Conservation (phyloP, 1,140 invertebrate genomes). For the Scaptomyza montana region DNA sequence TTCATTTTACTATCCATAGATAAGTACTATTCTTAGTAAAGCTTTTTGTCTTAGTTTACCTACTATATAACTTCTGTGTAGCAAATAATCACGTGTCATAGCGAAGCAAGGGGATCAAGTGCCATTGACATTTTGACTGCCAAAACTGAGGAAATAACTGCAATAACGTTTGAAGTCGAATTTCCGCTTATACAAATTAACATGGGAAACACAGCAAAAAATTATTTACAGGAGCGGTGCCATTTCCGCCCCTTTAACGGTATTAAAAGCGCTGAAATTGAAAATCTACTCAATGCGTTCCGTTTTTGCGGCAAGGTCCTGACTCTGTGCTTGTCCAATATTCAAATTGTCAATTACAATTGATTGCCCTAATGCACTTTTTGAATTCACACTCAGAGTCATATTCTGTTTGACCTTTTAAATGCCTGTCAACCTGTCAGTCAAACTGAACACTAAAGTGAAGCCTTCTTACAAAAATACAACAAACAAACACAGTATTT, state of each 20-base stretch:
- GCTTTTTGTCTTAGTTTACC: neutral
- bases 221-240: conserved; percentile 68
- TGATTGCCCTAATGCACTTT: conserved; percentile 62
- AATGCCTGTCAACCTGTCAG: conserved; percentile 45
- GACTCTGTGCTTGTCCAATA: conserved; percentile 18
- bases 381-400: conserved; percentile 50
- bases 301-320: conserved; percentile 20
- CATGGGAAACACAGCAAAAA: conserved; percentile 76
- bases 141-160: conserved; percentile 64
- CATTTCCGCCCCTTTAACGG: conserved; percentile 74
- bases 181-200: conserved; percentile 67
- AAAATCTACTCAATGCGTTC: conserved; percentile 45
- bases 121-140: conserved; percentile 41
- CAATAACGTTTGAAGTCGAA: conserved; percentile 72
- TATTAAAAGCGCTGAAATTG: conserved; percentile 75
- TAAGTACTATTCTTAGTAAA: no score
- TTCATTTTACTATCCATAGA: no score
- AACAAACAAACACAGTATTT: neutral
- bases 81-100: neutral
- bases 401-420: conserved; percentile 17
- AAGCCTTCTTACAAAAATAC: conserved; percentile 1
- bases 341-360: conserved; percentile 72
- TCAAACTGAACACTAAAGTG: conserved; percentile 20
- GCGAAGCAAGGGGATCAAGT: conserved; percentile 16
- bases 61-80: neutral